Evolutionary conservation across 2,888 invertebrate genomes (phyloP).

Genomic region (Mythimna loreyi): DNA sequence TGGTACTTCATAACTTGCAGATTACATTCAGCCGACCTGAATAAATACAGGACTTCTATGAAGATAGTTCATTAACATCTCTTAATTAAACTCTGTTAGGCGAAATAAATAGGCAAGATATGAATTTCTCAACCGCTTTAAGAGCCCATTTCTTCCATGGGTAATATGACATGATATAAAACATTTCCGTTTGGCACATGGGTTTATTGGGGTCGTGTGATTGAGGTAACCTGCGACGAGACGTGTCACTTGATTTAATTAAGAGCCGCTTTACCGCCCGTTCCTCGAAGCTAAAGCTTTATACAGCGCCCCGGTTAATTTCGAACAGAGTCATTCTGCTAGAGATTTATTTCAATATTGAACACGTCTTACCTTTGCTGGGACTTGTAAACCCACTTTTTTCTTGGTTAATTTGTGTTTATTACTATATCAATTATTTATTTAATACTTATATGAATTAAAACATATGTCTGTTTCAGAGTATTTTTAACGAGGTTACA

Average conservation of each 20-base stretch:
- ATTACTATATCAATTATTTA: background rate
- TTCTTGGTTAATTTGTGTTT: slow-evolving; percentile 4
- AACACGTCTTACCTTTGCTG: slow-evolving; percentile 69
- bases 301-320: slow-evolving; percentile 84
- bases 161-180: slow-evolving; percentile 75
- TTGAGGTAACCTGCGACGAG: slow-evolving; percentile 88
- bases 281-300: slow-evolving; percentile 84
- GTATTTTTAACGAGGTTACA: slow-evolving; percentile 13
- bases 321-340: slow-evolving; percentile 84
- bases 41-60: background rate
- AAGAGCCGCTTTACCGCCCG: slow-evolving; percentile 89
- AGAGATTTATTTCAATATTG: slow-evolving; percentile 88
- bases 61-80: background rate
- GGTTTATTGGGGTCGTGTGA: slow-evolving; percentile 90
- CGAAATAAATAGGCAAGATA: slow-evolving; percentile 1
- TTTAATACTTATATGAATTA: background rate
- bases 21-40: background rate
- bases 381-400: slow-evolving; percentile 22
- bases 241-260: slow-evolving; percentile 91
- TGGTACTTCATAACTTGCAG: background rate
- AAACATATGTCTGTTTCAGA: background rate
- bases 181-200: slow-evolving; percentile 80
- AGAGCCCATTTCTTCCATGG: slow-evolving; percentile 36
- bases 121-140: slow-evolving; percentile 25
- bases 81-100: slow-evolving; percentile 8